Conservation (phyloP, 2,113 vertebrate species). For the Dissostichus mawsoni region DNA sequence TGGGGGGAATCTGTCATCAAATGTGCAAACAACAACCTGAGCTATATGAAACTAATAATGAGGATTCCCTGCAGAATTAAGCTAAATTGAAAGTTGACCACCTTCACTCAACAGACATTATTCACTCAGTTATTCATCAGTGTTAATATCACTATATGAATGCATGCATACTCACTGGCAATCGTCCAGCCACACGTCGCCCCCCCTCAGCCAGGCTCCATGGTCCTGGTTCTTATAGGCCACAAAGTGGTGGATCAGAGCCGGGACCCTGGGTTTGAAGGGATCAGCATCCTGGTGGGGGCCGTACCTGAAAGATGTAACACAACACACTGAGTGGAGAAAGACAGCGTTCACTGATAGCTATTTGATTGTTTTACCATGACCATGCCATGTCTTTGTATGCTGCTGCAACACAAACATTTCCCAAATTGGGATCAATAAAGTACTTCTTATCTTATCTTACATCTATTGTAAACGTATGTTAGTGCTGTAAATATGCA, state of each 20-base stretch:
- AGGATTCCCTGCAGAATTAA: neutral
- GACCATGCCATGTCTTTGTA: too few relatives aligned
- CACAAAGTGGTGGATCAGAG: conserved; percentile 90
- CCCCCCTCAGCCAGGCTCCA: conserved; percentile 97
- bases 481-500: neutral
- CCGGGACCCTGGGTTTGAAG: conserved; percentile 94
- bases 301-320: conserved; percentile 86
- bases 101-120: neutral
- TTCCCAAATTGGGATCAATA: too few relatives aligned
- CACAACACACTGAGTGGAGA: neutral
- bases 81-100: neutral
- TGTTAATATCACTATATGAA: neutral
- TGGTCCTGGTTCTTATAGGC: conserved; percentile 99
- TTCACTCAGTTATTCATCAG: neutral
- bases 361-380: too few relatives aligned
- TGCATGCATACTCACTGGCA: conserved; percentile 89
- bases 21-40: neutral
- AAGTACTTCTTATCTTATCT: too few relatives aligned
- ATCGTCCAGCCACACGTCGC: conserved; percentile 96
- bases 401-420: too few relatives aligned
- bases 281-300: conserved; percentile 95
- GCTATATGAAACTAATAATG: neutral
- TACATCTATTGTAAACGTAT: neutral
- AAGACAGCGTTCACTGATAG: neutral
- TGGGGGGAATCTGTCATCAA: neutral